Base-by-base conservation (phyloP, 2,113 vertebrate genomes). In the Microtus montanus region DNA sequence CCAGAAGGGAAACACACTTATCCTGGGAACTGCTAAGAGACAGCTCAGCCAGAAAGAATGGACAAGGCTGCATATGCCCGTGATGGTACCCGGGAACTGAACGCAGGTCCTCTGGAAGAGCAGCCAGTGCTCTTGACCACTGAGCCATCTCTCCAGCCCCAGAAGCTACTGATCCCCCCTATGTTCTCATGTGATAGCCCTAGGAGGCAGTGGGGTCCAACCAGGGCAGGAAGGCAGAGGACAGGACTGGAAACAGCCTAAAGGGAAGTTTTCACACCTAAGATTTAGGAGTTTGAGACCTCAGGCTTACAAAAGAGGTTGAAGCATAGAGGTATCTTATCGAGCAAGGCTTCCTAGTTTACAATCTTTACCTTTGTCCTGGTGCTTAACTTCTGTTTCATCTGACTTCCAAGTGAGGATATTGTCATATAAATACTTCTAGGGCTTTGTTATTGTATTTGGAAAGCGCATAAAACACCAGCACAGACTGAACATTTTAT, bases 261-360 rank as follows among this genome's bases (percentile, higher is more conserved):
- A 0, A 15, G 82, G 77, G 9, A 47, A 41, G 17, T 2, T 35
- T 70, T 70, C 5, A 0, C 7, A 1, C 20, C 7, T 47, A 7
- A 38, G 13, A n/a, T 14, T 61, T 24, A 28, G 61, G 52, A 68
- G 5, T 52, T 63, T 13, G 24, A 63, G 49, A 44, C 49, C 63
- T 64, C 30, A 1, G 44, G 13, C 7, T 47, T 13, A 22, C 52
- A 33, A 10, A 15, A 13, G 7, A 49, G 61, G 19, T 49, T 47
- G 70, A 83, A 84, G 77, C 35, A 2, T 14, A 54, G 9, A 26
- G 2, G 20, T 74, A 35, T 14, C 49, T 52, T 52, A 52, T 52
- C 41, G 7, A 38, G 0, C 10, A 24, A 38, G 88, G 12, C 83
- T 49, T 84, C 7, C 30, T 35, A 11, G 28, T 30, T 89, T 68